Percentiles rank a stretch among this genome's conserved stretches.
phyloP scores from a whole-genome alignment of 2,888 invertebrate genomes.

The Cataglyphis albicans region DNA sequence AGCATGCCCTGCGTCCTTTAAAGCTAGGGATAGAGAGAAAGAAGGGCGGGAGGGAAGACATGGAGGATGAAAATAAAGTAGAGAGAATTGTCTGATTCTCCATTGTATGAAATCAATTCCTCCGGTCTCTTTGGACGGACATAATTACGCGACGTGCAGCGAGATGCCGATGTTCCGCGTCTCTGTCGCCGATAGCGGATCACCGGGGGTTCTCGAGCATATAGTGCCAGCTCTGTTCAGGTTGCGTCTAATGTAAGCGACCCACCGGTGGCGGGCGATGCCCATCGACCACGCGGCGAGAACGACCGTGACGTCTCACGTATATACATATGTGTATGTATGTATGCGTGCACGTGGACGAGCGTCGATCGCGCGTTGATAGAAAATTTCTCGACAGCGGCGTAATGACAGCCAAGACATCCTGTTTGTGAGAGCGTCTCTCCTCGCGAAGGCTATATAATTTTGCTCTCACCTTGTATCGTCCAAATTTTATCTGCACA shows the following conservation, averaged over 20 bases:
- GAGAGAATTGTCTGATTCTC: slow-evolving; percentile 74
- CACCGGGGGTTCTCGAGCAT: neutral
- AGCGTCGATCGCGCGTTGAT: neutral
- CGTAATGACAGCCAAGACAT: neutral
- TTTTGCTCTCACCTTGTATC: neutral
- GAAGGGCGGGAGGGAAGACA: neutral
- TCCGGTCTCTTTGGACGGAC: neutral
- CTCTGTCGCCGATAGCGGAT: neutral
- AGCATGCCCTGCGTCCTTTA: slow-evolving; percentile 9
- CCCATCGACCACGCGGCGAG: slow-evolving; percentile 27
- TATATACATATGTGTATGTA: neutral
- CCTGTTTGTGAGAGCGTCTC: neutral
- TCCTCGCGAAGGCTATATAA: neutral
- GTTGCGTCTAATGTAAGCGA: neutral
- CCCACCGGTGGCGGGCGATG: no score
- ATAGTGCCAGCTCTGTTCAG: slow-evolving; percentile 17
- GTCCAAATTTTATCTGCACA: neutral
- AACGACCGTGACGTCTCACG: neutral
- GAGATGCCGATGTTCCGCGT: neutral
- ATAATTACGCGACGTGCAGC: slow-evolving; percentile 3
- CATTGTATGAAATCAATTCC: slow-evolving; percentile 63
- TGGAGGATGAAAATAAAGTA: slow-evolving; percentile 60
- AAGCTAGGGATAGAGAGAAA: neutral
- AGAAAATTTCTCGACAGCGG: slow-evolving; percentile 2
- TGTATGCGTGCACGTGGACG: neutral